Conservation (phyloP, 1,140 invertebrate species). For the Plutomurus gul region DNA sequence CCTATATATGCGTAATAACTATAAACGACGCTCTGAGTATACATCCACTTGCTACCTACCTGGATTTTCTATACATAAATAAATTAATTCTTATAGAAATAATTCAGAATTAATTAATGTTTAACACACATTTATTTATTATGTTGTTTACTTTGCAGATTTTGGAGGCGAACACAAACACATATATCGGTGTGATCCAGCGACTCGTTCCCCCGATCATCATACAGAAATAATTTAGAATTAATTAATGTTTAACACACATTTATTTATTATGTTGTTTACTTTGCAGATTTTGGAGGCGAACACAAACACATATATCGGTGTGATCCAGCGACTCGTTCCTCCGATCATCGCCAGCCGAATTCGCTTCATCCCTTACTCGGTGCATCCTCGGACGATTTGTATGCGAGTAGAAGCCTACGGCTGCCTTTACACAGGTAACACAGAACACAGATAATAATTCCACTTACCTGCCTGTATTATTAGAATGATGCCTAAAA, state of each 20-base stretch:
- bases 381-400: conserved; percentile 77
- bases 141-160: conserved; percentile 65
- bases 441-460: no score
- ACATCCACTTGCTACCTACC: no score
- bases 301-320: conserved; percentile 81
- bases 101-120: no score
- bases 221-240: not conserved
- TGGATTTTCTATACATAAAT: no score
- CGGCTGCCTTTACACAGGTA: conserved; percentile 74
- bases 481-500: not conserved
- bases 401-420: conserved; percentile 85
- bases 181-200: conserved; percentile 76
- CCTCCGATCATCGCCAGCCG: conserved; percentile 77
- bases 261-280: conserved; percentile 49
- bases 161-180: conserved; percentile 78
- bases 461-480: no score
- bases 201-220: conserved; percentile 60
- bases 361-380: conserved; percentile 81
- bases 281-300: conserved; percentile 72
- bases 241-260: not conserved
- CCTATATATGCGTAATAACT: no score
- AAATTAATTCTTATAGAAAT: no score
- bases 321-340: conserved; percentile 73
- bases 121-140: no score
- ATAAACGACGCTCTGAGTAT: no score